Evolutionary conservation across 2,888 invertebrate species (phyloP), one percentile per base, ranked within the genome.

Genomic region (Sarcophaga subvicina): DNA sequence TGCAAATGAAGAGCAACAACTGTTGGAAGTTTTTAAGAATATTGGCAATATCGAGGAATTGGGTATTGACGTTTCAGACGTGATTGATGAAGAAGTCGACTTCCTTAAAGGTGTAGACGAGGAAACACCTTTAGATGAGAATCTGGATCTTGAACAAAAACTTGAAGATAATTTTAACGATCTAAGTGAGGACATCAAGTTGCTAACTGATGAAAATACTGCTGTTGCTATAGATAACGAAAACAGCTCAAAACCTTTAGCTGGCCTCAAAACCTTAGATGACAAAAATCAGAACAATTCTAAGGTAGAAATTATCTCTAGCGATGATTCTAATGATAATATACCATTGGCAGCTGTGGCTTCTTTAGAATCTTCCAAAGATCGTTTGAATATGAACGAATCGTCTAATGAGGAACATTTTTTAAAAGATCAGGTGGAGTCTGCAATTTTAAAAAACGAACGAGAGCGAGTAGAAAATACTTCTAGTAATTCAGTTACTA

Each of bases 41-140:
- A 90, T 93, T 45, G 93, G 92, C n/a, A 93, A 92, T 49, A 93
- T 93, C 47, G 93, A 93, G 80, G 93, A 93, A 71, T 89, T 93
- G 17, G 93, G 90, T 45, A 91, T 91, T 75, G 93, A 93, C 17
- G 91, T 93, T 3, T 91, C 92, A 79, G 90, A 91, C 27, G 92
- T 91, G 49, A 91, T 93, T 14, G 90, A 93, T n/a, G 92, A 93
- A 60, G 92, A 93, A 45, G 91, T 92, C 2, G 92, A 92, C 20
- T 91, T 92, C 17, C 91, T 94, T 0, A 92, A 92, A 27, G 91
- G 91, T 60, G 92, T 91, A 3, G 91, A 90, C 47, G 81, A 86
- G 37, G 88, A 89, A 37, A 45, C 78, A 0, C 78, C 83, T 3
- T 54, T 72, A 4, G 88, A 85, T 54, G 88, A 45, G 14, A 62